phyloP scores from a whole-genome alignment of 2,113 vertebrate genomes.

The Genyomyrus donnyi region DNA sequence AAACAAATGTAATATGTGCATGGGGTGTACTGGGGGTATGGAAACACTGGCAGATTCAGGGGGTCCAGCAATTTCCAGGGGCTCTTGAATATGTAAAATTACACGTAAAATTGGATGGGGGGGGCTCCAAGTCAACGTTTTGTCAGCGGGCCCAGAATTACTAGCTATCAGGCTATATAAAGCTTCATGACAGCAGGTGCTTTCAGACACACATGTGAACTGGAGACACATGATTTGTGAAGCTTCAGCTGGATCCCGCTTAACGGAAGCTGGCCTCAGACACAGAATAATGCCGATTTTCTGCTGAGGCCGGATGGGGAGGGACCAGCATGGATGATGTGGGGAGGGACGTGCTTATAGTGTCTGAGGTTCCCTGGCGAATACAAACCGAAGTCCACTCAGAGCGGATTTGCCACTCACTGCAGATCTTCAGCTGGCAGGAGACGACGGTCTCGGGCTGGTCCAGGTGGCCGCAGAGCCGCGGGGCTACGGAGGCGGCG shows the following conservation, averaged over 20 bases:
- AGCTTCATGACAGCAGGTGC: background rate
- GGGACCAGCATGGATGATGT: background rate
- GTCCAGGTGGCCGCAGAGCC: conserved; percentile 71
- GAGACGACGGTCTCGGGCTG: conserved; percentile 73
- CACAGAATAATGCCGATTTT: no score
- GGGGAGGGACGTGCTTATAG: background rate
- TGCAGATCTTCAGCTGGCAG: conserved; percentile 94
- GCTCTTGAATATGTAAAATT: background rate
- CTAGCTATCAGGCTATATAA: background rate
- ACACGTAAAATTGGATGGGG: background rate
- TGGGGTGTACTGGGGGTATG: background rate
- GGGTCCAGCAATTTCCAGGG: background rate
- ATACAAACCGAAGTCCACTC: conserved; percentile 82
- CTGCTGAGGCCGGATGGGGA: no score
- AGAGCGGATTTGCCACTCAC: conserved; percentile 84
- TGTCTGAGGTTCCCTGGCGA: background rate
- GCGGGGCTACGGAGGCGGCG: conserved; percentile 63
- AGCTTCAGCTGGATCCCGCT: background rate
- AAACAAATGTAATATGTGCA: background rate
- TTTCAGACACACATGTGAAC: background rate
- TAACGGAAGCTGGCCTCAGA: background rate
- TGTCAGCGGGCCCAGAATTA: background rate
- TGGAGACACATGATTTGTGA: background rate
- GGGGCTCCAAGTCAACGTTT: background rate
- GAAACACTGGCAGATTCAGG: background rate